Base-by-base conservation (phyloP, 2,888 invertebrate species). In the Zygaena filipendulae region DNA sequence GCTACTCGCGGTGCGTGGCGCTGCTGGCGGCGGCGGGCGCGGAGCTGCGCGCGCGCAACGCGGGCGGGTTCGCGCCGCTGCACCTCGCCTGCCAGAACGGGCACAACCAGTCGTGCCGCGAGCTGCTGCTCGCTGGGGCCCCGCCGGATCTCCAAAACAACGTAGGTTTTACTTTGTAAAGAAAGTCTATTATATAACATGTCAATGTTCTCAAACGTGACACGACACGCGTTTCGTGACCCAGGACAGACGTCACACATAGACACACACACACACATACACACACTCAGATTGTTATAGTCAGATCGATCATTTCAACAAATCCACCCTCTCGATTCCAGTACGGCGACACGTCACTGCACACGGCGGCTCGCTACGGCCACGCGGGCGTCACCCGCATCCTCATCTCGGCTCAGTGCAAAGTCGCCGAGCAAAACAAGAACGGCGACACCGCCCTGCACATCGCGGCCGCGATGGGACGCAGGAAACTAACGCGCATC, bases 51-150 rank as follows among this genome's bases (percentile, higher is more conserved):
- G 82, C 84, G 33, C 83, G 87, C 54, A 93, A 93, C 69, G 85
- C 89, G 46, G 93, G 92, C 25, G 96, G 96, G 4, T 95, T 96
- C 69, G 90, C 93, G 9, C 87, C 97, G n/a, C 84, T 97, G 23
- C 97, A 97, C 79, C 84, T 97, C 42, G 91, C 95, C 35, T 94
- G 95, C 49, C 97, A 97, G 82, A 95, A 95, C 68, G 97, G 97
- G 0, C 97, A 97, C 80, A 97, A 97, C 77, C 96, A 97, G 79
- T 90, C 92, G 43, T 92, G 93, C 49, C 70, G 96, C 29, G 93
- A 95, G 55, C 77, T 97, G 7, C 82, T 97, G 22, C 83, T 95
- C 45, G 91, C 92, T 2, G 93, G 92, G 0, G 92, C 92, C 35
- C 88, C 90, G 60, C 89, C 95, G 0, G 92, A 96, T 63, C 77